Evolutionary conservation across 2,888 invertebrate species (phyloP).

Genomic region (Ditylenchus weischeri): DNA sequence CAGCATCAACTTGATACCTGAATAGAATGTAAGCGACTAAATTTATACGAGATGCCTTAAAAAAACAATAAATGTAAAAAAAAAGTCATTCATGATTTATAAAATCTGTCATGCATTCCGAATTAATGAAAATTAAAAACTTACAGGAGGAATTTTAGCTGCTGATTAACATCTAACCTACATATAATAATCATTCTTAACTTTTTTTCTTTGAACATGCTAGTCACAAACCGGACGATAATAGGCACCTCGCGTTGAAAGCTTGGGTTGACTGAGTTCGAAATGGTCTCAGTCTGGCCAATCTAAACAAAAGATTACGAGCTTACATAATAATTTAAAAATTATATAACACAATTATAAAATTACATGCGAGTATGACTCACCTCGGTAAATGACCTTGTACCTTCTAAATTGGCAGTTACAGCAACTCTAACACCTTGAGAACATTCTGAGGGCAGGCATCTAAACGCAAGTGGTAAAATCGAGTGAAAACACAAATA

Average conservation of each 20-base stretch:
- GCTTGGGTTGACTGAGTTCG: slow-evolving; percentile 16
- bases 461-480: slow-evolving; percentile 3
- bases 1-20: slow-evolving; percentile 16
- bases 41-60: neutral
- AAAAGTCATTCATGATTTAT: no score
- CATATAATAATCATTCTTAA: no score
- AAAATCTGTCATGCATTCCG: no score
- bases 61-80: no score
- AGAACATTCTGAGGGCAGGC: slow-evolving; percentile 18
- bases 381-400: slow-evolving; percentile 19
- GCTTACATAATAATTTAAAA: no score
- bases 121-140: slow-evolving; percentile 7
- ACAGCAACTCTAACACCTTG: slow-evolving; percentile 19
- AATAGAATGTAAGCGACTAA: neutral
- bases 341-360: no score
- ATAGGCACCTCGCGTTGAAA: slow-evolving; percentile 22
- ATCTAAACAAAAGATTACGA: slow-evolving; percentile 17
- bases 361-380: neutral
- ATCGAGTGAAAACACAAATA: no score
- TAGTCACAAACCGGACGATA: slow-evolving; percentile 12
- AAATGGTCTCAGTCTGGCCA: slow-evolving; percentile 31
- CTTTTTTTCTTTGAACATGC: no score
- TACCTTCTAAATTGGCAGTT: slow-evolving; percentile 15
- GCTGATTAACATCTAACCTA: slow-evolving; percentile 28
- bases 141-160: slow-evolving; percentile 29